Evolutionary conservation across 2,888 invertebrate species (phyloP), one percentile per base, ranked within the genome.

Genomic region (Phragmatobia fuliginosa): DNA sequence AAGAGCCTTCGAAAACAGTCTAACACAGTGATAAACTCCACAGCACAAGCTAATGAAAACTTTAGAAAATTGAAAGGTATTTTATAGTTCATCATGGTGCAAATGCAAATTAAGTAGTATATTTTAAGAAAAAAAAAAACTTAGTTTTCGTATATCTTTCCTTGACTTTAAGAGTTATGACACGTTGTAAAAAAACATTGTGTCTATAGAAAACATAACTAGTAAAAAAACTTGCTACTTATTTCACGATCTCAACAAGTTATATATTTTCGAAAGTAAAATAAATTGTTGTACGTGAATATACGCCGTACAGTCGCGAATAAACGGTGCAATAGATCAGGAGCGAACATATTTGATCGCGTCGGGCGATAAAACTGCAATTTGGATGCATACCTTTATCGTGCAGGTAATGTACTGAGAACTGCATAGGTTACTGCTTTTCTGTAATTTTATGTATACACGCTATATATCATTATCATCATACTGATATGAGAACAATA

Each of bases 361-460:
- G 79, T 78, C 78, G 74, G 61, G 67, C 81, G 92, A 92, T 92
- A 91, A 89, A 88, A 89, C 82, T 85, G 90, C 90, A 92, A 92
- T 92, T 91, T 88, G 86, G 86, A 81, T 87, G 88, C 83, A 78
- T 83, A 85, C 84, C 85, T 83, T 82, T 84, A 82, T 79, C 83
- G 80, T 76, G 72, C 74, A 71, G 36, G 64, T 52, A 77, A 72
- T 76, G 79, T 75, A 67, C 60, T 49, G 70, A 73, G 62, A 58
- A 63, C 58, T 72, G 74, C 75, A 68, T 64, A 45, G 58, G 45
- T 66, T 38, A 41, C 41, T 65, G 65, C 58, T 56, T 2, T 52
- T 38, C 11, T 33, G 66, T 41, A 28, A 66, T 14, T 16, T 11
- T 59, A 11, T 56, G 6, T 25, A 16, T 1, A 6, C 28, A 28